Conservation (phyloP, 2,888 invertebrate species). For the Eueremaeus valkanovi region DNA sequence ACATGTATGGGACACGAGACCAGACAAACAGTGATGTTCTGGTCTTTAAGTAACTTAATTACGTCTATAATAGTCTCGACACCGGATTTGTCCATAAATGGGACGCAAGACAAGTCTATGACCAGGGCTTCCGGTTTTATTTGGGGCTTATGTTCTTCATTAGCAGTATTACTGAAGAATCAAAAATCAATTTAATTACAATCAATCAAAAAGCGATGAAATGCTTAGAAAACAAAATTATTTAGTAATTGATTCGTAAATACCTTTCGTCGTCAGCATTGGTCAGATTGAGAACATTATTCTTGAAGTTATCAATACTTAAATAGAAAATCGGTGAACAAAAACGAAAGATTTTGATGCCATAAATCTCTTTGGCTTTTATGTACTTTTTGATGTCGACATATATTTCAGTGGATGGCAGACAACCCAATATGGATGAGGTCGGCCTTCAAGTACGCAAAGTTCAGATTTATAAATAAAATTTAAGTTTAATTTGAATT, state of each 20-base stretch:
- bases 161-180: not conserved
- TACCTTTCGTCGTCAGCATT: not conserved
- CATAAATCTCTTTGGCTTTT: slow-evolving; percentile 60
- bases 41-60: slow-evolving; percentile 31
- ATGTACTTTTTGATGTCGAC: slow-evolving; percentile 67
- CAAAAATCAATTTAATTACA: no score
- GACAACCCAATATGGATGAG: slow-evolving; percentile 65
- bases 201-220: not conserved
- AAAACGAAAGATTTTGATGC: slow-evolving; percentile 71
- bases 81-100: slow-evolving; percentile 55
- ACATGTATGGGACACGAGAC: slow-evolving; percentile 38
- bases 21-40: slow-evolving; percentile 26
- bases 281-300: not conserved
- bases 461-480: no score
- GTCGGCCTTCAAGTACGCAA: slow-evolving; percentile 56
- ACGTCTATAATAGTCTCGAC: slow-evolving; percentile 50
- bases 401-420: slow-evolving; percentile 71
- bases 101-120: slow-evolving; percentile 49
- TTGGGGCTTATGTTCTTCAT: slow-evolving; percentile 6
- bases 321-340: slow-evolving; percentile 55
- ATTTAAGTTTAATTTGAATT: no score
- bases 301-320: slow-evolving; percentile 40
- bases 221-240: not conserved
- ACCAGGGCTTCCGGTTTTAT: slow-evolving; percentile 43
- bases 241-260: not conserved